These are phyloP conservation scores for Glossophaga mutica DNA, from an alignment of 2,797 vertebrate species.

Conservation along the genomic window DNA sequence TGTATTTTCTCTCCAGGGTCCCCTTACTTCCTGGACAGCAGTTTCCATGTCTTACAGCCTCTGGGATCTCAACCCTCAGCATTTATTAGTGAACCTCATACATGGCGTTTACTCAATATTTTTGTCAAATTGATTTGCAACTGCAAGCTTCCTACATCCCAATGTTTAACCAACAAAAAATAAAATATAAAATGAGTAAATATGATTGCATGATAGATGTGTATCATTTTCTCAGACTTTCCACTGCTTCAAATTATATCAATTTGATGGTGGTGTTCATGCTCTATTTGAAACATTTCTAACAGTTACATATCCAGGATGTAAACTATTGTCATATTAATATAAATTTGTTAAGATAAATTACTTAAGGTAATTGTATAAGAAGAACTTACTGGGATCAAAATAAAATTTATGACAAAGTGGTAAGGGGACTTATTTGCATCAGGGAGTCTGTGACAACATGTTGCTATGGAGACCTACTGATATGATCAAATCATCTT, in stretches of 20 bases:
- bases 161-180: background rate
- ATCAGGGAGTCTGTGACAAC: slow-evolving; percentile 70
- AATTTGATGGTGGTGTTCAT: background rate
- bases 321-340: slow-evolving; percentile 55
- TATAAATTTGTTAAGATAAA: slow-evolving; percentile 72
- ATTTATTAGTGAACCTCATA: background rate
- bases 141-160: background rate
- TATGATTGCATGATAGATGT: background rate
- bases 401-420: slow-evolving; percentile 68
- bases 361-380: slow-evolving; percentile 69
- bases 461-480: slow-evolving; percentile 61
- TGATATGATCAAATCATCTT: slow-evolving; percentile 12
- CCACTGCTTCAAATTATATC: background rate
- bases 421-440: slow-evolving; percentile 66
- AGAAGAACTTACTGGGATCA: slow-evolving; percentile 72
- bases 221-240: background rate
- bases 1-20: background rate
- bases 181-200: background rate
- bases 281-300: slow-evolving; percentile 44
- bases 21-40: background rate
- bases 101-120: background rate
- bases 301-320: background rate
- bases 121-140: background rate
- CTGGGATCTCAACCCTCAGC: background rate
- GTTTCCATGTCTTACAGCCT: background rate